phyloP scores from a whole-genome alignment of 2,888 invertebrate genomes.

The Athalia cordata region DNA sequence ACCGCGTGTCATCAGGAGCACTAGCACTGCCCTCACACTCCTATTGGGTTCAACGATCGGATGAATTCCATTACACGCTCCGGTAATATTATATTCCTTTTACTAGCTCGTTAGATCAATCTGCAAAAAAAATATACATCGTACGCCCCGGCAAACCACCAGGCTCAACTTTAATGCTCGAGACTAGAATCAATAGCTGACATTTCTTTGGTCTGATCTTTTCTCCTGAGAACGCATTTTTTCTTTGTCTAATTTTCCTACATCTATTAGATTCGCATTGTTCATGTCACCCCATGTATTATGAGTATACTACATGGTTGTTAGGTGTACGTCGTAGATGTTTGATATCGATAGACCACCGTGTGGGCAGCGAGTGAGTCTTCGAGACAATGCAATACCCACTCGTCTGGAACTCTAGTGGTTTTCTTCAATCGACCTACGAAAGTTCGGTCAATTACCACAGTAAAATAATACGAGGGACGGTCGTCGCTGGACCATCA shows the following conservation, averaged over 20 bases:
- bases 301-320: neutral
- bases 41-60: slow-evolving; percentile 22
- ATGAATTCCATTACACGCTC: slow-evolving; percentile 43
- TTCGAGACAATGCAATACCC: slow-evolving; percentile 38
- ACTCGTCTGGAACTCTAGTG: slow-evolving; percentile 43
- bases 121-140: neutral
- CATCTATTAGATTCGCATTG: slow-evolving; percentile 7
- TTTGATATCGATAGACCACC: slow-evolving; percentile 46
- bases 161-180: neutral
- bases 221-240: too few species aligned
- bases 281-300: neutral
- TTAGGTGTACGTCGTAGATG: slow-evolving; percentile 35
- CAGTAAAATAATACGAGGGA: slow-evolving; percentile 50
- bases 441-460: slow-evolving; percentile 52
- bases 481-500: slow-evolving; percentile 57
- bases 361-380: slow-evolving; percentile 44
- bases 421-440: slow-evolving; percentile 47
- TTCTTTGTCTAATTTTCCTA: neutral
- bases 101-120: slow-evolving; percentile 30
- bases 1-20: slow-evolving; percentile 27
- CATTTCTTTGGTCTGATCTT: neutral
- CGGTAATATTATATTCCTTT: slow-evolving; percentile 46
- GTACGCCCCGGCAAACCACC: slow-evolving; percentile 1
- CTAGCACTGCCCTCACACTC: neutral
- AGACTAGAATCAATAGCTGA: slow-evolving; percentile 14